Conservation (phyloP, 2,797 vertebrate species). For the Limnodromus scolopaceus region DNA sequence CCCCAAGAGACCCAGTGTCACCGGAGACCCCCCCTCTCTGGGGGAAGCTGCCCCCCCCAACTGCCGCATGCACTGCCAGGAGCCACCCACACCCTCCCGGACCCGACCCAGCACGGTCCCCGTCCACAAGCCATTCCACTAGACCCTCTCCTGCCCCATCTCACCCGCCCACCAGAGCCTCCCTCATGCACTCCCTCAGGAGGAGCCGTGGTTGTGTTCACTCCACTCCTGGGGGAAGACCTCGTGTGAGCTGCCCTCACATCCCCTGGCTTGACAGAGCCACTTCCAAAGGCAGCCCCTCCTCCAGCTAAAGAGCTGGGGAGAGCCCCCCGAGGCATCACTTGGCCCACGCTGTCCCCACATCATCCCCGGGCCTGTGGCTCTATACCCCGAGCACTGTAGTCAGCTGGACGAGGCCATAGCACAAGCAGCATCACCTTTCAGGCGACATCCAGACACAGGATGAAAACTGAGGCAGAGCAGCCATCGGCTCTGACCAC, state of each 20-base stretch:
- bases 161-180: neutral
- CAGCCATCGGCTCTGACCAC: neutral
- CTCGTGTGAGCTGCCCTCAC: neutral
- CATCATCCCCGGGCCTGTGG: fast-evolving
- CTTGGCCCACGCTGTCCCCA: neutral
- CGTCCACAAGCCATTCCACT: fast-evolving
- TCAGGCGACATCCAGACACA: fast-evolving
- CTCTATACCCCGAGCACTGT: neutral
- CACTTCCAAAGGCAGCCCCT: neutral
- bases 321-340: neutral
- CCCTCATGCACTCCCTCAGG: neutral
- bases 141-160: neutral
- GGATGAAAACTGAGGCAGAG: neutral
- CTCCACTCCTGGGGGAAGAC: neutral
- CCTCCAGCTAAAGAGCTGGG: neutral
- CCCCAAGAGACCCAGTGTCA: neutral
- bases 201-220: neutral
- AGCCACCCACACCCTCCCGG: neutral
- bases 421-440: neutral
- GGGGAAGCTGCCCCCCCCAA: neutral
- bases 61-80: neutral
- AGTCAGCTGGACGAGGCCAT: fast-evolving
- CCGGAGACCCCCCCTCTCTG: fast-evolving
- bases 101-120: fast-evolving
- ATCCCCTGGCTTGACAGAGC: neutral